Evolutionary conservation across 2,797 vertebrate genomes (phyloP).

Genomic region (Peromyscus aztecus): DNA sequence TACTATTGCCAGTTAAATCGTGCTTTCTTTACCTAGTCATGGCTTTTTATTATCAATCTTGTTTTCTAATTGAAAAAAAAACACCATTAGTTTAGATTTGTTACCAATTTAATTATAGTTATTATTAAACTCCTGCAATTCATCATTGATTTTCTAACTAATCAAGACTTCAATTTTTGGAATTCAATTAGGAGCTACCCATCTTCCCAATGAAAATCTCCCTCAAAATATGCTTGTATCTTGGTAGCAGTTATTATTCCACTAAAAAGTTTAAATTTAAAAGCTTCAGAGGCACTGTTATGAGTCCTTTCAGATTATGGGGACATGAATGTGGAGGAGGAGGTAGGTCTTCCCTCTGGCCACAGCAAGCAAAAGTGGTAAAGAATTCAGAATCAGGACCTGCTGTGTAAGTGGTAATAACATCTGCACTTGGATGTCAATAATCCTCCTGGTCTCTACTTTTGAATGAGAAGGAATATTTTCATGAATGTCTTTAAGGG

Average conservation of each 20-base stretch:
- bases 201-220: conserved; percentile 40
- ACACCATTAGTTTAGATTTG: conserved; percentile 15
- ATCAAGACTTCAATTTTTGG: conserved; percentile 44
- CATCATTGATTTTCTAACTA: conserved; percentile 46
- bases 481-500: conserved; percentile 55
- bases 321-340: neutral
- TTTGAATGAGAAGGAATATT: conserved; percentile 26
- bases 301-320: neutral
- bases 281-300: neutral
- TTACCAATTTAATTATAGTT: conserved; percentile 47
- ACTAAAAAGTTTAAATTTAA: conserved; percentile 23
- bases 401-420: neutral
- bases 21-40: conserved; percentile 10
- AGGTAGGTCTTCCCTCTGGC: neutral
- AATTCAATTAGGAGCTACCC: conserved; percentile 46
- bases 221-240: neutral
- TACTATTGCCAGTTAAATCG: neutral
- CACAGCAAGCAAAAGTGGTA: neutral
- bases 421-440: conserved; percentile 45
- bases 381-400: neutral
- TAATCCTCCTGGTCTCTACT: neutral
- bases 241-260: conserved; percentile 41
- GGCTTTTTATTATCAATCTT: conserved; percentile 58
- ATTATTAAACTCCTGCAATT: conserved; percentile 29
- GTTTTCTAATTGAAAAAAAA: conserved; percentile 56